Percentiles rank a stretch among this genome's conserved stretches.
Evolutionary conservation across 2,888 invertebrate genomes (phyloP).

Genomic region (Drosophila monieri): DNA sequence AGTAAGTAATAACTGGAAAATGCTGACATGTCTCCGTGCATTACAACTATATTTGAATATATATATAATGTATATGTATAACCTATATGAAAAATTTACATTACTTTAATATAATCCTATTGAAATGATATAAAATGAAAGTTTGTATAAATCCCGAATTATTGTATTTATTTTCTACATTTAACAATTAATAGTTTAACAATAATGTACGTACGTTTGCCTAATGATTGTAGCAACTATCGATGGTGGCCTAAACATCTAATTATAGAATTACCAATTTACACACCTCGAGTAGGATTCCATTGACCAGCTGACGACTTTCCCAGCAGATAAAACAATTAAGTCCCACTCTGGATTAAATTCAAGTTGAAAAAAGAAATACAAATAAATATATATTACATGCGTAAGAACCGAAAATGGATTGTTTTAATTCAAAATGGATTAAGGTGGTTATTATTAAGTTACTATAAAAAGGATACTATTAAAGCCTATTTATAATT

Average conservation of each 20-base stretch:
- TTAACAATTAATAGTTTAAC: slow-evolving; percentile 16
- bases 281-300: slow-evolving; percentile 14
- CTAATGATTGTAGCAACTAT: slow-evolving; percentile 39
- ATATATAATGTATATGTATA: slow-evolving; percentile 47
- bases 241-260: slow-evolving; percentile 45
- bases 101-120: slow-evolving; percentile 19
- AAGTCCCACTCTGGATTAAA: slow-evolving; percentile 15
- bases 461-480: too few relatives aligned
- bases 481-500: too few relatives aligned
- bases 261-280: slow-evolving; percentile 27
- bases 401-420: slow-evolving; percentile 2
- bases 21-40: slow-evolving; percentile 72
- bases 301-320: slow-evolving; percentile 32
- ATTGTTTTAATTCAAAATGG: background rate
- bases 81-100: slow-evolving; percentile 53
- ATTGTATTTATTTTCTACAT: slow-evolving; percentile 33
- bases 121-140: slow-evolving; percentile 41
- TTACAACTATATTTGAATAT: slow-evolving; percentile 63
- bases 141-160: slow-evolving; percentile 40
- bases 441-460: too few relatives aligned
- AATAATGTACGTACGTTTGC: slow-evolving; percentile 33
- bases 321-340: slow-evolving; percentile 30
- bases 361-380: slow-evolving; percentile 19
- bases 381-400: slow-evolving; percentile 22
- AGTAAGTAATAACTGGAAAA: slow-evolving; percentile 51